phyloP scores from a whole-genome alignment of 2,113 vertebrate species.

The Nothobranchius furzeri region DNA sequence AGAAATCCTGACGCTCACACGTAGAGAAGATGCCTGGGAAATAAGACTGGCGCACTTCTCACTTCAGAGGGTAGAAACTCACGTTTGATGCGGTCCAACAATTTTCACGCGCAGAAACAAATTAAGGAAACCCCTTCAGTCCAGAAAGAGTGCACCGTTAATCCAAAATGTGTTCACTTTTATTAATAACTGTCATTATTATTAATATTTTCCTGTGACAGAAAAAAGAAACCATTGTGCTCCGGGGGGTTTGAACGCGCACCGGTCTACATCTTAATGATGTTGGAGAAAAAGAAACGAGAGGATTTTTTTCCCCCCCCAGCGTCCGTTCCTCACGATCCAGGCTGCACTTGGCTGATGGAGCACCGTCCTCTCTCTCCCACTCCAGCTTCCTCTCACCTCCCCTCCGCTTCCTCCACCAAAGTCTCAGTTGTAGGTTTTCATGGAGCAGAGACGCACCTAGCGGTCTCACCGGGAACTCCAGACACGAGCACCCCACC shows the following conservation, averaged over 20 bases:
- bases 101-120: slow-evolving; percentile 71
- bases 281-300: slow-evolving; percentile 53
- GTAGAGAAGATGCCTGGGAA: slow-evolving; percentile 47
- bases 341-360: slow-evolving; percentile 83
- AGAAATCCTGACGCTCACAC: slow-evolving; percentile 40
- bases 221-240: slow-evolving; percentile 72
- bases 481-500: slow-evolving; percentile 25
- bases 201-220: slow-evolving; percentile 70
- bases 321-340: slow-evolving; percentile 79
- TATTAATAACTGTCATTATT: slow-evolving; percentile 24
- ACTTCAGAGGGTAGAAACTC: slow-evolving; percentile 59
- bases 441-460: slow-evolving; percentile 72
- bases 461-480: slow-evolving; percentile 61
- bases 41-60: slow-evolving; percentile 63
- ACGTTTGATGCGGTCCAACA: slow-evolving; percentile 82
- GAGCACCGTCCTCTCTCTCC: slow-evolving; percentile 78
- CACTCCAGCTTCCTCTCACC: neutral
- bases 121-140: slow-evolving; percentile 77
- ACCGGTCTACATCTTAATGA: slow-evolving; percentile 71
- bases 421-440: slow-evolving; percentile 42
- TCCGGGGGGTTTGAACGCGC: slow-evolving; percentile 69
- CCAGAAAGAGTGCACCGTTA: slow-evolving; percentile 57
- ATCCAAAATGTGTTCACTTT: neutral
- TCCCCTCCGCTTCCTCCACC: slow-evolving; percentile 25
- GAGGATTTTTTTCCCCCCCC: slow-evolving; percentile 59